These are phyloP conservation scores for Acrobasis suavella DNA, from an alignment of 2,888 invertebrate species.

Conservation along the genomic window DNA sequence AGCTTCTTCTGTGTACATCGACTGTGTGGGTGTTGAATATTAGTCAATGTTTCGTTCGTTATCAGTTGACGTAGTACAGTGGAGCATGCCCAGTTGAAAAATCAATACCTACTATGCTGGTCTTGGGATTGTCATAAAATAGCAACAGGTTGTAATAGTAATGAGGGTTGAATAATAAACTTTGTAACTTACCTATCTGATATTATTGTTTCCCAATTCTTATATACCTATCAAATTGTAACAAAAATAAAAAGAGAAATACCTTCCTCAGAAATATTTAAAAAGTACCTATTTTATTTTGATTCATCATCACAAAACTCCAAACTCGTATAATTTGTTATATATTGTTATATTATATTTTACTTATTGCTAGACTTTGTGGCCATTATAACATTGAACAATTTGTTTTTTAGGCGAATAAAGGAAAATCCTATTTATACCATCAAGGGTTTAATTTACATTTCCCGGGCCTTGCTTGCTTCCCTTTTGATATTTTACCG, in stretches of 20 bases:
- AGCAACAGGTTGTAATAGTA: conserved; percentile 56
- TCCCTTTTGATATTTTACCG: too few relatives aligned
- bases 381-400: too few relatives aligned
- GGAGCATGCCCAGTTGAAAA: conserved; percentile 74
- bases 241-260: too few relatives aligned
- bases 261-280: too few relatives aligned
- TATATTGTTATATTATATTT: too few relatives aligned
- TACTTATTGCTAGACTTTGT: too few relatives aligned
- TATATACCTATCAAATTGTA: too few relatives aligned
- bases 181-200: background rate
- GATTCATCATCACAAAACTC: too few relatives aligned
- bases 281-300: too few relatives aligned
- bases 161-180: background rate
- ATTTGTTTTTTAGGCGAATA: background rate
- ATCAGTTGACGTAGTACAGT: conserved; percentile 53
- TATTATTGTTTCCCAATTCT: background rate
- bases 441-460: conserved; percentile 1
- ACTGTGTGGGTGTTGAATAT: conserved; percentile 58
- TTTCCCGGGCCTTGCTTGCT: conserved; percentile 4
- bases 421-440: background rate
- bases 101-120: conserved; percentile 70
- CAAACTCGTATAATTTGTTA: too few relatives aligned
- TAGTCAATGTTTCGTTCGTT: conserved; percentile 51
- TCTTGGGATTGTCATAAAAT: conserved; percentile 41
- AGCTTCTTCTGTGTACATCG: conserved; percentile 13